Conservation (phyloP, 2,113 vertebrate species). For the Nasalis larvatus region DNA sequence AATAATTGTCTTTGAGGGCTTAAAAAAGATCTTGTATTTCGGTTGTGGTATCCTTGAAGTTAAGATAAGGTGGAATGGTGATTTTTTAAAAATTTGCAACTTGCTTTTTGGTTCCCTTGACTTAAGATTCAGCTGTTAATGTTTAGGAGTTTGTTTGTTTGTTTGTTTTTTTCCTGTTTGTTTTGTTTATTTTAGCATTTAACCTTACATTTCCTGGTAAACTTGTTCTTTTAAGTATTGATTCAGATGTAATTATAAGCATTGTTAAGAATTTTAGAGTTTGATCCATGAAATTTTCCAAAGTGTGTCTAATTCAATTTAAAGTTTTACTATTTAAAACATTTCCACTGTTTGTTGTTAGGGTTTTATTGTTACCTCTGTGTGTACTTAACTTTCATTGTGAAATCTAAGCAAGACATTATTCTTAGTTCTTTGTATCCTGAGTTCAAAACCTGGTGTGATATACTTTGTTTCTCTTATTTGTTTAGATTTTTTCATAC, state of each 20-base stretch:
- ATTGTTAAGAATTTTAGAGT: constrained; percentile 5
- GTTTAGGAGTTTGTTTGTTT: neutral
- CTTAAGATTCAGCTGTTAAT: neutral
- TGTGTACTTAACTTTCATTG: neutral
- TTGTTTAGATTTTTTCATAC: constrained; percentile 43
- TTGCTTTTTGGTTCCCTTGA: neutral
- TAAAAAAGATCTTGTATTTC: neutral
- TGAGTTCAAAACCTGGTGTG: neutral
- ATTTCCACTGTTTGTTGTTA: neutral
- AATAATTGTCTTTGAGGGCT: neutral
- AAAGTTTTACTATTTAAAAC: neutral
- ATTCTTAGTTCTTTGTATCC: neutral
- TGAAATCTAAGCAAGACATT: neutral
- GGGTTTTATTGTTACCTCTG: neutral
- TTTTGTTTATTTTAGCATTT: constrained; percentile 10
- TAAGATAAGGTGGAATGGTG: neutral
- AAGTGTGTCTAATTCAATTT: neutral
- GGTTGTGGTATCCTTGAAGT: neutral
- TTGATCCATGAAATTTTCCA: neutral
- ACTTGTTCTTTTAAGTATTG: neutral
- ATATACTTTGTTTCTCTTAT: neutral
- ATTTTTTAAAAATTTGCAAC: neutral
- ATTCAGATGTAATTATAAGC: constrained; percentile 3
- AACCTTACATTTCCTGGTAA: neutral
- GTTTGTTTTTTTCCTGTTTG: too few relatives aligned